Conservation (phyloP, 2,888 invertebrate genomes). For the Amiota minor region DNA sequence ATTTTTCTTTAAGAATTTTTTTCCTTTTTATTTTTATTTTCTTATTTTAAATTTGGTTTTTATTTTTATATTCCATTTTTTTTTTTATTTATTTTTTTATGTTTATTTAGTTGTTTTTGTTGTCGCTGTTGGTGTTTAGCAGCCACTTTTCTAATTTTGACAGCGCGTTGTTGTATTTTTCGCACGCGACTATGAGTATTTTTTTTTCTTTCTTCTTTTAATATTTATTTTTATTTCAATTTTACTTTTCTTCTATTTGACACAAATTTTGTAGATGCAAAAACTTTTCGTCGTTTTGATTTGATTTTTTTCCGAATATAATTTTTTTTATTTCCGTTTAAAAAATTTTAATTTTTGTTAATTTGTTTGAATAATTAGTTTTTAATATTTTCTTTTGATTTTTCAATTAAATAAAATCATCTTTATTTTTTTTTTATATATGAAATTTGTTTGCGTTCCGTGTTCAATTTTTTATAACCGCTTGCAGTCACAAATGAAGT, state of each 20-base stretch:
- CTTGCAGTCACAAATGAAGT: constrained; percentile 24
- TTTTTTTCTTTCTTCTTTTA: constrained; percentile 7
- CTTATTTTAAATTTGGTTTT: background rate
- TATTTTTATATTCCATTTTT: background rate
- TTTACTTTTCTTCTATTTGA: background rate
- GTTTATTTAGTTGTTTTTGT: constrained; percentile 4
- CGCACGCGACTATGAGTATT: background rate
- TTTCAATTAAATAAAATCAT: constrained; percentile 1
- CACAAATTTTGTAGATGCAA: constrained; percentile 2
- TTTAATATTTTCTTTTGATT: constrained; percentile 10
- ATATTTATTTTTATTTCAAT: background rate
- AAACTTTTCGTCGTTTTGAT: background rate
- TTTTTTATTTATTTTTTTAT: background rate
- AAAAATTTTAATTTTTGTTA: background rate
- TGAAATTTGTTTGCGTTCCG: constrained; percentile 4
- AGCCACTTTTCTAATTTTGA: background rate
- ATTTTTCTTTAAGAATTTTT: background rate
- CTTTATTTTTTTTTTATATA: background rate
- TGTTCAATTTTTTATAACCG: constrained; percentile 4
- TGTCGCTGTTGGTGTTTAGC: no score
- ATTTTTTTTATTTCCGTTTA: background rate
- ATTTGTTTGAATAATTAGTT: background rate
- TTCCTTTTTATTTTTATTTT: background rate
- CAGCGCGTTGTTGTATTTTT: background rate
- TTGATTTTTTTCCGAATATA: no score